Evolutionary conservation across 2,888 invertebrate species (phyloP).

Genomic region (Teinopalpus imperialis): DNA sequence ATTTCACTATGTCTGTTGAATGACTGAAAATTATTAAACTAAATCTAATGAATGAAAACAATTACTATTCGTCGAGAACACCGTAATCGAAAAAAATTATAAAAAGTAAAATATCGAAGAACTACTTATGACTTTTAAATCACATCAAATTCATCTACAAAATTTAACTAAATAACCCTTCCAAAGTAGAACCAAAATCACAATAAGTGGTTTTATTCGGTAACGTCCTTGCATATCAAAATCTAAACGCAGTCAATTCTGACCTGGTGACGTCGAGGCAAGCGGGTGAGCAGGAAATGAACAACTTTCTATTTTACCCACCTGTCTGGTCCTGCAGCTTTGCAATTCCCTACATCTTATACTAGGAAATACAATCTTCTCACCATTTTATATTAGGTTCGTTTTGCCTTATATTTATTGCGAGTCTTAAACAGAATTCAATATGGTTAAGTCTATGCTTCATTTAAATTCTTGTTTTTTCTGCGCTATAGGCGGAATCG

Average conservation of each 20-base stretch:
- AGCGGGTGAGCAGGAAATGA: conserved; percentile 77
- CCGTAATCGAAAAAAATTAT: too few relatives aligned
- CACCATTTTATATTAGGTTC: conserved; percentile 30
- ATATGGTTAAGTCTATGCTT: conserved; percentile 22
- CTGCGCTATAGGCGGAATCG: conserved; percentile 23
- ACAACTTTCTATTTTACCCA: conserved; percentile 81
- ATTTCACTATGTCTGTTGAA: too few relatives aligned
- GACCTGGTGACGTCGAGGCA: conserved; percentile 50
- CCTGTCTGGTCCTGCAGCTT: conserved; percentile 72
- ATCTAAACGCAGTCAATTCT: conserved; percentile 36
- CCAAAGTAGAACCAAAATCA: too few relatives aligned
- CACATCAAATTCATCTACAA: too few relatives aligned
- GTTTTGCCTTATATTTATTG: conserved; percentile 26
- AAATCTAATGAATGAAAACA: not conserved
- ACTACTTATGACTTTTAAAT: too few relatives aligned
- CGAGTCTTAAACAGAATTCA: conserved; percentile 6
- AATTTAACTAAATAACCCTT: too few relatives aligned
- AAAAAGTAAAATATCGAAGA: too few relatives aligned
- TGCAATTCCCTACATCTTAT: conserved; percentile 43
- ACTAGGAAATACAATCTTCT: conserved; percentile 41
- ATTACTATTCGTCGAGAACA: too few relatives aligned
- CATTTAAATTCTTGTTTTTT: conserved; percentile 28
- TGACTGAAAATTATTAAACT: not conserved
- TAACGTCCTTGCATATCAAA: conserved; percentile 44
- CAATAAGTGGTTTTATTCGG: too few relatives aligned